Evolutionary conservation across 2,797 vertebrate genomes (phyloP).

Genomic region (Numenius phaeopus): DNA sequence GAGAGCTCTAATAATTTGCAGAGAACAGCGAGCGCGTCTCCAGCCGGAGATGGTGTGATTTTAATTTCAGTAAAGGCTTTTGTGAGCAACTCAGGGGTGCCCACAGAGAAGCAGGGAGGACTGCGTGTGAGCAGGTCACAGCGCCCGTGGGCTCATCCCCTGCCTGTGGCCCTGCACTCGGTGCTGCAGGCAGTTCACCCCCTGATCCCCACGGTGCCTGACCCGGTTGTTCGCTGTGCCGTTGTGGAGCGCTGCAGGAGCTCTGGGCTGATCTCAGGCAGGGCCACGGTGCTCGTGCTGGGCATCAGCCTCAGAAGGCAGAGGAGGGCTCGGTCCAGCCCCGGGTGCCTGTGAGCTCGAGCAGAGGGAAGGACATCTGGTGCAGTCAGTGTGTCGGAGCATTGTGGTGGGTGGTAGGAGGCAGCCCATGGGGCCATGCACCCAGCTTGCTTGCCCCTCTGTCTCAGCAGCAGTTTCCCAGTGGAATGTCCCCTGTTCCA

Average conservation of each 20-base stretch:
- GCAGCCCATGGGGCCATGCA: fast-evolving
- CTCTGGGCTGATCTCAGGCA: not conserved
- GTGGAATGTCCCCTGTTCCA: not conserved
- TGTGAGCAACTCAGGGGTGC: not conserved
- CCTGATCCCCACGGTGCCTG: fast-evolving
- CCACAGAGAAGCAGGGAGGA: fast-evolving
- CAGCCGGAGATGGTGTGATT: not conserved
- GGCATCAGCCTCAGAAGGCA: not conserved
- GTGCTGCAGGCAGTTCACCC: not conserved
- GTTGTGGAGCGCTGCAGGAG: fast-evolving
- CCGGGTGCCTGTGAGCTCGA: fast-evolving
- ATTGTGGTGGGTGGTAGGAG: fast-evolving
- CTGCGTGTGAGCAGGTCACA: fast-evolving
- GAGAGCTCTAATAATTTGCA: not conserved
- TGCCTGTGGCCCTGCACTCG: fast-evolving
- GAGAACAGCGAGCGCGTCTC: not conserved
- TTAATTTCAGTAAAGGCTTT: not conserved
- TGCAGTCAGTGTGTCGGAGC: fast-evolving
- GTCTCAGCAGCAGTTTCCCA: fast-evolving
- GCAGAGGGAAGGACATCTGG: not conserved
- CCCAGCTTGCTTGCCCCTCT: fast-evolving
- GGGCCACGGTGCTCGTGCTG: not conserved
- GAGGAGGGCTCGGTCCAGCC: not conserved
- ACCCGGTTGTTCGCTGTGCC: not conserved
- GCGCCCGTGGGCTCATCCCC: fast-evolving